Conservation (phyloP, 2,113 vertebrate genomes). For the Tiliqua scincoides region DNA sequence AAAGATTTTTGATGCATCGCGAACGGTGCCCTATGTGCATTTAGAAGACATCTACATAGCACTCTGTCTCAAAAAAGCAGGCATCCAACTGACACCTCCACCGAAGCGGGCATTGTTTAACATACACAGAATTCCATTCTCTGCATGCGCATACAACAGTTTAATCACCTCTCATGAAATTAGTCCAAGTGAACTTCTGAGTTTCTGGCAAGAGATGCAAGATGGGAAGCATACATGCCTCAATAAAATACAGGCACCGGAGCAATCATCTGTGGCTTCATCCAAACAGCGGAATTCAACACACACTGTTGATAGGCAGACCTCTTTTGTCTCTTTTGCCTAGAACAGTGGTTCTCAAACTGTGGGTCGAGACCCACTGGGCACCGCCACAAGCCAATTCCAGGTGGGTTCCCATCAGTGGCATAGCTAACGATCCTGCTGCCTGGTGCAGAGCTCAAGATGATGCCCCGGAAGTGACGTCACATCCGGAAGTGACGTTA, state of each 20-base stretch:
- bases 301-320: background rate
- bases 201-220: conserved; percentile 36
- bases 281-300: background rate
- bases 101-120: conserved; percentile 17
- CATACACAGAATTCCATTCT: conserved; percentile 23
- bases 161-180: conserved; percentile 24
- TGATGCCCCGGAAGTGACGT: too few relatives aligned
- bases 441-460: too few relatives aligned
- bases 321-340: too few relatives aligned
- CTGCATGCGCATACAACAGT: conserved; percentile 17
- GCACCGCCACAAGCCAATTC: too few relatives aligned
- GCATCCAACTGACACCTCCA: background rate
- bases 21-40: background rate
- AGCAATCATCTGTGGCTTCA: background rate
- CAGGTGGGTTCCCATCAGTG: too few relatives aligned
- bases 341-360: too few relatives aligned
- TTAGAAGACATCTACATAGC: conserved; percentile 48
- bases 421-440: too few relatives aligned
- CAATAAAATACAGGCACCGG: background rate
- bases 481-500: too few relatives aligned
- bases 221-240: fast-evolving
- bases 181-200: background rate
- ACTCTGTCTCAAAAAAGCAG: conserved; percentile 39
- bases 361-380: too few relatives aligned
- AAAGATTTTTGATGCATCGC: conserved; percentile 26